Base-by-base conservation (phyloP, 2,888 invertebrate species). In the Trilocha varians region DNA sequence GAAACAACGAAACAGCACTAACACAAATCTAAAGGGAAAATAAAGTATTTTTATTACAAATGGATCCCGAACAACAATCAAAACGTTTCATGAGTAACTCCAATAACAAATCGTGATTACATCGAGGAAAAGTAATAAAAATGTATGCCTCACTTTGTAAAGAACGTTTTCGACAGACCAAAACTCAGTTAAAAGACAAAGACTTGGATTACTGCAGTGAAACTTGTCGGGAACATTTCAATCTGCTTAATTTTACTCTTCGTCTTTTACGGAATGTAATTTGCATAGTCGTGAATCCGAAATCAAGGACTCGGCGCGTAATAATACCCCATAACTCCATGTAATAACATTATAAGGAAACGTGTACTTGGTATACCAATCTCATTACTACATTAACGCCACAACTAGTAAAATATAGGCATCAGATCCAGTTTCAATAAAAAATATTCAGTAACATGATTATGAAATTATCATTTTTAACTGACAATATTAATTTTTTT, bases 231-330 rank as follows among this genome's bases (percentile, higher is more conserved):
- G 49, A 52, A 52, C 46, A 51, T 48, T 59, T 57, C 53, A 60
- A 61, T 60, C 54, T 56, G 51, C 54, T 55, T 59, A 55, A 62
- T 60, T 62, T 51, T 49, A 52, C 45, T 47, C 53, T 47, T 49
- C 50, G 50, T 51, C 50, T 47, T 59, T 59, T 55, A 52, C 55
- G 48, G 55, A 57, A 62, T 59, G 46, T 52, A 50, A 56, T 59
- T 59, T 58, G 44, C 53, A 55, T 55, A 49, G 41, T 45, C 49
- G 51, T 53, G 50, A 55, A 50, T 37, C 13, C 4, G 25, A 5
- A 25, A 25, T 25, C 4, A 11, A n/a, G 25, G 25, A 9, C 11
- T 25, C 2, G 2, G 25, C 2, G 25, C 5, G 11, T 25, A 2
- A 25, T 25, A 25, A 25, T 25, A 25, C 25, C 25, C 11, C 6